These are phyloP conservation scores for Strix uralensis DNA, from an alignment of 2,113 vertebrate species.

Conservation along the genomic window DNA sequence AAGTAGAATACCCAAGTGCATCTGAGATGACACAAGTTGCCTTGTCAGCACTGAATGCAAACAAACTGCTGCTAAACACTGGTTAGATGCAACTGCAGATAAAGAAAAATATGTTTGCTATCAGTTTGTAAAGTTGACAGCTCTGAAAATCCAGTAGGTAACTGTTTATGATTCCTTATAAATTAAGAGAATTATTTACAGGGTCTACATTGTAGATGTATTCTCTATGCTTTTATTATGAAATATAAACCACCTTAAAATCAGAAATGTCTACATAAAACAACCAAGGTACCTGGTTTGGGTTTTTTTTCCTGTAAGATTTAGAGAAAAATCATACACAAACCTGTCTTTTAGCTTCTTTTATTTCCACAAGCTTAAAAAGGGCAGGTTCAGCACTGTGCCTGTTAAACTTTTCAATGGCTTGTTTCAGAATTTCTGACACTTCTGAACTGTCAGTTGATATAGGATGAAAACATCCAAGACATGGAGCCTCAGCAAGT, in stretches of 20 bases:
- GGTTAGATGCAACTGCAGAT: neutral
- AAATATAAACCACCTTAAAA: neutral
- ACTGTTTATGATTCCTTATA: neutral
- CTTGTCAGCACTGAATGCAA: neutral
- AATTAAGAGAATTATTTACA: neutral
- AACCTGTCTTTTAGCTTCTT: conserved; percentile 82
- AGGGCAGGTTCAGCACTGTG: conserved; percentile 57
- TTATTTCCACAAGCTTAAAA: conserved; percentile 71
- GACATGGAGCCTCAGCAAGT: conserved; percentile 28
- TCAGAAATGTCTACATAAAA: neutral
- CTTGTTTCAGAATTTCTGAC: conserved; percentile 66
- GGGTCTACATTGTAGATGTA: neutral
- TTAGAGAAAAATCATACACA: conserved; percentile 22
- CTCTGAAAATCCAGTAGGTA: neutral
- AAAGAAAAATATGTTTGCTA: neutral
- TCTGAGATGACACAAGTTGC: neutral
- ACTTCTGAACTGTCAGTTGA: conserved; percentile 60
- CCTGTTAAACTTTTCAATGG: conserved; percentile 77
- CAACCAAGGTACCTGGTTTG: neutral
- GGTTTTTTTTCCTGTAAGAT: neutral
- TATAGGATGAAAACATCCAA: conserved; percentile 78
- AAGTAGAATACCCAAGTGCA: neutral
- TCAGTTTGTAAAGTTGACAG: neutral
- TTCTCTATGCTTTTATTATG: neutral
- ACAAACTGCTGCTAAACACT: neutral